phyloP scores from a whole-genome alignment of 2,888 invertebrate species.

The Atethmia centrago region DNA sequence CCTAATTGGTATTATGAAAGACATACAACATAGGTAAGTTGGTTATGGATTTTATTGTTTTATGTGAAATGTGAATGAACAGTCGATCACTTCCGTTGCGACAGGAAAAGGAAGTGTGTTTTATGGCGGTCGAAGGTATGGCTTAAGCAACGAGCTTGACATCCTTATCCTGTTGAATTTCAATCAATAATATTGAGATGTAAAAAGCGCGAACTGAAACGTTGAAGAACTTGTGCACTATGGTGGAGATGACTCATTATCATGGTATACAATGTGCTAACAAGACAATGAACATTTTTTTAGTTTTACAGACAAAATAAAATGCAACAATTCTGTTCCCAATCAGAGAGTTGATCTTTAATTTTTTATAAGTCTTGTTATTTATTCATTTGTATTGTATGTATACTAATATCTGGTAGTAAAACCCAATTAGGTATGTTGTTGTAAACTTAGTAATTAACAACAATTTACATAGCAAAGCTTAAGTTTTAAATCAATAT shows the following conservation, averaged over 20 bases:
- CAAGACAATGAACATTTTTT: not conserved
- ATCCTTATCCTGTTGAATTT: conserved; percentile 84
- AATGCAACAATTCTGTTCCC: not conserved
- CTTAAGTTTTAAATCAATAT: not conserved
- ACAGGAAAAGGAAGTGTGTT: conserved; percentile 92
- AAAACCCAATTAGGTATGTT: not conserved
- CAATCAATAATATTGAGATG: conserved; percentile 64
- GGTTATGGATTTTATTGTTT: conserved; percentile 29
- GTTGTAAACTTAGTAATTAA: not conserved
- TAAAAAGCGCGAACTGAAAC: conserved; percentile 68
- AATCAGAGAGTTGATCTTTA: not conserved
- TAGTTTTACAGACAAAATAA: not conserved
- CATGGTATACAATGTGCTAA: not conserved
- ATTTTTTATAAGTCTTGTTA: not conserved
- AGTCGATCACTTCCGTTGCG: conserved; percentile 78
- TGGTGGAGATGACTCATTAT: not conserved
- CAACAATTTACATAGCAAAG: not conserved
- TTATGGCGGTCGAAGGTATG: conserved; percentile 85
- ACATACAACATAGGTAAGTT: conserved; percentile 64
- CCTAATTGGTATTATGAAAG: conserved; percentile 27
- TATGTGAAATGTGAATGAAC: conserved; percentile 46
- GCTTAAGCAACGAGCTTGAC: conserved; percentile 67
- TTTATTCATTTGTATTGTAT: too few relatives aligned
- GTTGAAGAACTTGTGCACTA: not conserved
- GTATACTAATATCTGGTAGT: too few relatives aligned